Evolutionary conservation across 2,113 vertebrate genomes (phyloP).

Genomic region (Castor canadensis): DNA sequence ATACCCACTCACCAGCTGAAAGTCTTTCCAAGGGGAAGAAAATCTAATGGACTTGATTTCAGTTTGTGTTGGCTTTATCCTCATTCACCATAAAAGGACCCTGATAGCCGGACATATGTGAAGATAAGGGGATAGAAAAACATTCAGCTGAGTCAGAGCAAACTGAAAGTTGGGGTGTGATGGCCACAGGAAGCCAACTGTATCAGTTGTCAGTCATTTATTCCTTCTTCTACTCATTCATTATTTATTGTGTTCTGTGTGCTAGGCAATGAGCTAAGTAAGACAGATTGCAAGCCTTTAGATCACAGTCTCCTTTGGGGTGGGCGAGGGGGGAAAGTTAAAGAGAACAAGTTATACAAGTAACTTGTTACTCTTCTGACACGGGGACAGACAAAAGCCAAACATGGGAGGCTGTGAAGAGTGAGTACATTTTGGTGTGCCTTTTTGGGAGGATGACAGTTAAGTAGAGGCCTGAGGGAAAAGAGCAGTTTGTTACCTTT

Average conservation of each 20-base stretch:
- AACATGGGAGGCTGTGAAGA: background rate
- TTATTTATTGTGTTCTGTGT: background rate
- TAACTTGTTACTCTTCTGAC: background rate
- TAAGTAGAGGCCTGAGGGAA: background rate
- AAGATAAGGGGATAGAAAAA: background rate
- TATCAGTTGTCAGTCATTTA: background rate
- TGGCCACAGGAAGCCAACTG: background rate
- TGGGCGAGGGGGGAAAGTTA: background rate
- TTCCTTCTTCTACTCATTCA: background rate
- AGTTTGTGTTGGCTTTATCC: background rate
- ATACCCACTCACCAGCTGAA: background rate
- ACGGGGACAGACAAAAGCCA: background rate
- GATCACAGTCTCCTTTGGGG: background rate
- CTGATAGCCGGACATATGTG: background rate
- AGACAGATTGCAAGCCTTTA: background rate
- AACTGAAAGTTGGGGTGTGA: background rate
- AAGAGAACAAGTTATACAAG: background rate
- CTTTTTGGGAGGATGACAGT: background rate
- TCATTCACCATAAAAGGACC: background rate
- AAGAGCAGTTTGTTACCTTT: background rate
- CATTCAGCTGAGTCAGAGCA: background rate
- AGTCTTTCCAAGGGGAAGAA: background rate
- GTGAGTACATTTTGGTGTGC: background rate
- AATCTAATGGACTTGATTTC: background rate
- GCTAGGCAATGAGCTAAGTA: background rate